These are phyloP conservation scores for Vanacampus margaritifer DNA, from an alignment of 2,113 vertebrate genomes.

Conservation along the genomic window DNA sequence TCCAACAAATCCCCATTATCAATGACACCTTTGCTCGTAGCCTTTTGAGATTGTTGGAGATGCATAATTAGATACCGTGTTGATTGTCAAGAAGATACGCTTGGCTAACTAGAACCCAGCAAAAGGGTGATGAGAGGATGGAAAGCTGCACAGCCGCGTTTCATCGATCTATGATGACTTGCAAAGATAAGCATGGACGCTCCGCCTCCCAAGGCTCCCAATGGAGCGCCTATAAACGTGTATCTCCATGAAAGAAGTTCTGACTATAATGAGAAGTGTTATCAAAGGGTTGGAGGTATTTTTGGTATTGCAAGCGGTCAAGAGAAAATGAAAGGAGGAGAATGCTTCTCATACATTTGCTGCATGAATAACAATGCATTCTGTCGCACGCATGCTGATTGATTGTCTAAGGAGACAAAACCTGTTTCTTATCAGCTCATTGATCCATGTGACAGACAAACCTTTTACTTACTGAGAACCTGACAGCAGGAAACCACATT, in stretches of 20 bases:
- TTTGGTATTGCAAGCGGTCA: background rate
- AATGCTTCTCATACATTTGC: background rate
- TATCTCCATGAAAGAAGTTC: background rate
- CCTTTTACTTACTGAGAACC: slow-evolving; percentile 20
- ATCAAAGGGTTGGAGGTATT: slow-evolving; percentile 24
- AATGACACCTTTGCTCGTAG: slow-evolving; percentile 6
- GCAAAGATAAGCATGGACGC: slow-evolving; percentile 33
- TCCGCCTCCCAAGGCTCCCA: background rate
- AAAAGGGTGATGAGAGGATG: slow-evolving; percentile 9
- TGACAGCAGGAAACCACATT: background rate
- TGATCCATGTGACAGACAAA: slow-evolving; percentile 18
- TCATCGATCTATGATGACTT: slow-evolving; percentile 20
- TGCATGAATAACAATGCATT: slow-evolving; percentile 12
- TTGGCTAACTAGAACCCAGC: slow-evolving; percentile 8
- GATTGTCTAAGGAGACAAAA: slow-evolving; percentile 26
- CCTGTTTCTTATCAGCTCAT: slow-evolving; percentile 46
- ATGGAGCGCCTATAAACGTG: slow-evolving; percentile 22
- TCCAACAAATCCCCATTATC: background rate
- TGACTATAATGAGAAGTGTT: background rate
- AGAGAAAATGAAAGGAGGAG: slow-evolving; percentile 18
- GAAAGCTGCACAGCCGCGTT: slow-evolving; percentile 11
- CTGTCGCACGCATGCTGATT: background rate
- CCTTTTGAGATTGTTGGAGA: slow-evolving; percentile 10
- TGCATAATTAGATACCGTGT: slow-evolving; percentile 23
- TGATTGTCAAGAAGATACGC: slow-evolving; percentile 15